Conservation (phyloP, 2,113 vertebrate genomes). For the Hemiscyllium ocellatum region DNA sequence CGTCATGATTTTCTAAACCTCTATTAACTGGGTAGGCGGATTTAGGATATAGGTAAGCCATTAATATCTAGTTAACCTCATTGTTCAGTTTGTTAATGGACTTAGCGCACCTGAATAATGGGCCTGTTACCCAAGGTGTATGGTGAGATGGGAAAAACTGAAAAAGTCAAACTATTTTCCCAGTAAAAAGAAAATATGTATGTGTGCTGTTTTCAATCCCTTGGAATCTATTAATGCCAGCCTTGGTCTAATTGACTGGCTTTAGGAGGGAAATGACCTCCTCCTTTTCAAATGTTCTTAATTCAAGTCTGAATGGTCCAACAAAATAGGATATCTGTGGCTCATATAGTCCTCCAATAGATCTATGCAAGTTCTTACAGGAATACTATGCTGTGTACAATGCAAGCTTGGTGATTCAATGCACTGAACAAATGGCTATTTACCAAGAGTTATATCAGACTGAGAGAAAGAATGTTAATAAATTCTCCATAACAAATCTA, state of each 20-base stretch:
- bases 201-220: too few relatives aligned
- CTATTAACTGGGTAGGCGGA: background rate
- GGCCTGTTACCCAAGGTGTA: too few relatives aligned
- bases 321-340: background rate
- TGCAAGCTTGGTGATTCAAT: background rate
- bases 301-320: background rate
- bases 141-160: too few relatives aligned
- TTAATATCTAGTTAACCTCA: too few relatives aligned
- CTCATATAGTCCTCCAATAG: background rate
- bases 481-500: background rate
- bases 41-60: background rate
- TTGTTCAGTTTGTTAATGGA: too few relatives aligned
- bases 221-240: too few relatives aligned
- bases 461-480: background rate
- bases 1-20: too few relatives aligned
- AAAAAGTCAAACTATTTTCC: too few relatives aligned
- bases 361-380: background rate
- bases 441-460: background rate
- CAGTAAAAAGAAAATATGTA: too few relatives aligned
- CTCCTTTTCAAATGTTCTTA: background rate
- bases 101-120: too few relatives aligned
- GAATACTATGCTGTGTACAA: background rate
- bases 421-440: background rate
- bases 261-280: background rate
- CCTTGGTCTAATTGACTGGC: background rate